These are phyloP conservation scores for Trematocara zebra DNA, from an alignment of 2,113 vertebrate genomes.

Conservation along the genomic window DNA sequence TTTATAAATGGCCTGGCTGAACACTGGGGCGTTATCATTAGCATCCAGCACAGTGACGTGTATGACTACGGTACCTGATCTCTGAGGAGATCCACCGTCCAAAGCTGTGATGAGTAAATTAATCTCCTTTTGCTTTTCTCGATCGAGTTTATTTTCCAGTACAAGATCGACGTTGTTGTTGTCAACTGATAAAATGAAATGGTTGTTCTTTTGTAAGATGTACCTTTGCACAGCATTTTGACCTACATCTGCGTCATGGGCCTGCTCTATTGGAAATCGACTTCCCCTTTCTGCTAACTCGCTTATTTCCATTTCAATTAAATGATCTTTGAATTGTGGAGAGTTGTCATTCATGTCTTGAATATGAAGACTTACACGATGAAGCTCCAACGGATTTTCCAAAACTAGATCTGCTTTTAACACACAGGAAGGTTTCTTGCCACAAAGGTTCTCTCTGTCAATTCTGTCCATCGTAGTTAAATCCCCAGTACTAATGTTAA, in stretches of 20 bases:
- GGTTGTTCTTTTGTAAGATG: neutral
- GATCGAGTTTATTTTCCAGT: constrained; percentile 42
- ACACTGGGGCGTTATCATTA: neutral
- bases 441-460: constrained; percentile 57
- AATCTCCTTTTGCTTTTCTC: constrained; percentile 43
- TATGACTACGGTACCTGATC: neutral
- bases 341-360: constrained; percentile 70
- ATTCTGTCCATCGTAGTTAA: neutral
- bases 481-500: neutral
- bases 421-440: constrained; percentile 37
- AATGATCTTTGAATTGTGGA: constrained; percentile 49
- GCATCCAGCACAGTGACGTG: neutral
- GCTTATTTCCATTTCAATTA: constrained; percentile 46
- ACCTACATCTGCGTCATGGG: constrained; percentile 74
- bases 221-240: constrained; percentile 63
- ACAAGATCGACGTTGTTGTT: constrained; percentile 37
- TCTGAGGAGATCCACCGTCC: constrained; percentile 67
- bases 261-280: constrained; percentile 65
- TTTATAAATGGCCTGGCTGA: neutral
- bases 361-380: constrained; percentile 47
- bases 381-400: constrained; percentile 60
- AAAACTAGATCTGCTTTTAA: constrained; percentile 58
- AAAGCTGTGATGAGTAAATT: constrained; percentile 66
- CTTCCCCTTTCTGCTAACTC: constrained; percentile 25
- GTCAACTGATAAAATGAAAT: neutral